phyloP scores from a whole-genome alignment of 2,797 vertebrate species.

The Vespertilio murinus region DNA sequence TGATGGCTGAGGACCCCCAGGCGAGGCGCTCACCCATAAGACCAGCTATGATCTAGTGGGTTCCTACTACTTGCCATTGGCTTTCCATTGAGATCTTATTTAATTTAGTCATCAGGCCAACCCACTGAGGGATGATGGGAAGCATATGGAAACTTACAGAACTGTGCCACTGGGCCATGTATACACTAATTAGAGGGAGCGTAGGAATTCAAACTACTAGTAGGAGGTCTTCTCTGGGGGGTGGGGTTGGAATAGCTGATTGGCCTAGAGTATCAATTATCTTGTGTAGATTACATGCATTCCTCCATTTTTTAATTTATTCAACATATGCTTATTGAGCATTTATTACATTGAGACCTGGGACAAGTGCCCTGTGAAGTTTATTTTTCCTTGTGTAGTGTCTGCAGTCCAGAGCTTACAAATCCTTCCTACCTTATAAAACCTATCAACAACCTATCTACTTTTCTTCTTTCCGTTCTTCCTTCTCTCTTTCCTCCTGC shows the following conservation, averaged over 20 bases:
- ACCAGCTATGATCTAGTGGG: neutral
- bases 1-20: neutral
- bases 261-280: neutral
- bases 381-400: neutral
- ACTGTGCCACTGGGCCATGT: neutral
- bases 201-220: neutral
- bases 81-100: neutral
- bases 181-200: neutral
- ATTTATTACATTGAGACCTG: neutral
- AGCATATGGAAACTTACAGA: neutral
- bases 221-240: neutral
- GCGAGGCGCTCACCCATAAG: neutral
- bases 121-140: neutral
- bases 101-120: neutral
- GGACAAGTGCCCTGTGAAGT: neutral
- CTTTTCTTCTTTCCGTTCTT: neutral
- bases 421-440: neutral
- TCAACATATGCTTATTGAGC: neutral
- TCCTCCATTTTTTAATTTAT: conserved; percentile 4
- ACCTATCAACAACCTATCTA: neutral
- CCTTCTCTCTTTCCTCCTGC: neutral
- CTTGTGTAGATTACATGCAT: neutral
- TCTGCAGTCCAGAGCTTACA: neutral
- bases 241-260: neutral
- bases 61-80: neutral